Evolutionary conservation across 2,113 vertebrate genomes (phyloP), one percentile per base, ranked within the genome.

Genomic region (Cottus gobio): DNA sequence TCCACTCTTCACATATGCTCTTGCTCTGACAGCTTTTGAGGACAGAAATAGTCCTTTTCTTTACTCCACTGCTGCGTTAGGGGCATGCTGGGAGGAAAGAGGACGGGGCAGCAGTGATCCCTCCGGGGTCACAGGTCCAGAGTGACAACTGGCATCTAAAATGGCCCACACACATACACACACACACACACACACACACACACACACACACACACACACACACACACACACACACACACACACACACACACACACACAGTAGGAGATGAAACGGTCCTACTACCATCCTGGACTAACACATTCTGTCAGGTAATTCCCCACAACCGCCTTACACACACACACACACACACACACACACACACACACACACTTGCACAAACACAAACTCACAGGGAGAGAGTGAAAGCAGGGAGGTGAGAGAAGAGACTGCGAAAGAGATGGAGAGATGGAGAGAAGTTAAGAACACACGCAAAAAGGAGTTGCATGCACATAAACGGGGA

Each of bases 231-330:
- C 30, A 31, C 30, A 31, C 30, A 31, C 30, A 31, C 30, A 31
- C 30, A 31, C 30, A 31, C 30, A 31, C 2, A 31, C 30, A 31
- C 30, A 31, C 5, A 34, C 88, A 83, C 54, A 74, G 46, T 71
- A 85, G 83, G 86, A 85, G 85, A 93, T 91, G 84, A 90, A 82
- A 88, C 83, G 85, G 89, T 89, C 76, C 77, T 75, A 61, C 77
- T 83, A 28, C 56, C 48, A 74, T 80, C 73, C 64, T 72, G 18
- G 22, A 52, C 86, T 93, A 93, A 94, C 87, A 68, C 73, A 34
- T 84, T 79, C 79, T 94, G 93, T 94, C 93, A 95, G 90, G 90
- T 88, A 90, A 93, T 90, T 88, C 86, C 77, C 61, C 82, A 69
- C 22, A 24, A 84, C 65, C 13, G 10, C 72, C 60, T 34, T 75